Conservation (phyloP, 2,797 vertebrate genomes). For the Lepidocolaptes lacrymiger region DNA sequence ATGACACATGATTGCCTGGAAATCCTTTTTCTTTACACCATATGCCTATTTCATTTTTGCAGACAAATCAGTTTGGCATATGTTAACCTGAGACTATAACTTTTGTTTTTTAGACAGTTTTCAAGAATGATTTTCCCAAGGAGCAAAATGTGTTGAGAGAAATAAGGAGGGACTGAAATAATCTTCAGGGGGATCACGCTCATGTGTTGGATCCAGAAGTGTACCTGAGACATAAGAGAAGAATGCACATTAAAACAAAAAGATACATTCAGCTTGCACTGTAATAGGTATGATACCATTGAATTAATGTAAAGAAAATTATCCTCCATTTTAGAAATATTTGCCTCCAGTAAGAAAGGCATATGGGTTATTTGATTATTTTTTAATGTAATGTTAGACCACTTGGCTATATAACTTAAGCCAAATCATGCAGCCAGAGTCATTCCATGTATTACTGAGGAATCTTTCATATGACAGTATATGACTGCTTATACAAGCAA, state of each 20-base stretch:
- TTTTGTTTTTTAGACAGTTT: background rate
- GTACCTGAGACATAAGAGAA: background rate
- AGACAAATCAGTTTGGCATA: constrained; percentile 48
- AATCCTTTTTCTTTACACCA: constrained; percentile 6
- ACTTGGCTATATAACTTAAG: background rate
- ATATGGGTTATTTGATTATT: background rate
- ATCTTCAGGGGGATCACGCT: background rate
- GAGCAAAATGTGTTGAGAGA: background rate
- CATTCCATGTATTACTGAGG: background rate
- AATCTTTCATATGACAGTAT: background rate
- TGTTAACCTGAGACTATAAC: background rate
- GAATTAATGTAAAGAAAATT: background rate
- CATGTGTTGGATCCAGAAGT: background rate
- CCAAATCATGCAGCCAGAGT: background rate
- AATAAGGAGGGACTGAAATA: background rate
- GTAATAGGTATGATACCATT: background rate
- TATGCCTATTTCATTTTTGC: background rate
- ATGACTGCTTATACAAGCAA: background rate
- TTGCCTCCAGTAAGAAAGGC: background rate
- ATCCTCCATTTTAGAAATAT: background rate
- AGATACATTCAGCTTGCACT: background rate
- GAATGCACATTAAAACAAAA: background rate
- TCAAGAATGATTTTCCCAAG: background rate
- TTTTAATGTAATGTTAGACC: background rate
- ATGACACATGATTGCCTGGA: constrained; percentile 3